Evolutionary conservation across 2,797 vertebrate species (phyloP), one percentile per base, ranked within the genome.

Genomic region (Basileuterus tristriatus): DNA sequence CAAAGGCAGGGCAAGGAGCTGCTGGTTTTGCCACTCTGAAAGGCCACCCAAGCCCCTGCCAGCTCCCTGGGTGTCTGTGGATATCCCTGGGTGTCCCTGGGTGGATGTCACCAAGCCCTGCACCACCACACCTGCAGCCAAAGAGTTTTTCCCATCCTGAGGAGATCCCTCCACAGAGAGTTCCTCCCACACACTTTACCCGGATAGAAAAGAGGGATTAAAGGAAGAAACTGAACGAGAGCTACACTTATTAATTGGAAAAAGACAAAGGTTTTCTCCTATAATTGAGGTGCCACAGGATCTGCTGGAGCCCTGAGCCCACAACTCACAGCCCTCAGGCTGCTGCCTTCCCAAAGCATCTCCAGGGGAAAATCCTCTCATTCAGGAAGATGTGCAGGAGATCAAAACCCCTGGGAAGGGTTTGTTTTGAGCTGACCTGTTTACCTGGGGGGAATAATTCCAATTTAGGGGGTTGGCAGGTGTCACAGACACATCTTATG

Each of bases 271-370:
- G 12, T 32, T 71, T 8, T 46, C 36, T 80, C 11, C 29, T 27
- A 0, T 19, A n/a, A 55, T 22, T 72, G 64, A 23, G 32, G 9
- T 41, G 67, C 41, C 86, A 55, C 21, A 10, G 19, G 15, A 17
- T 34, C 56, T 9, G 30, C 19, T 21, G 34, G 44, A 29, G n/a
- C 27, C 34, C 36, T 14, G 16, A 74, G 27, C 17, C 24, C 6
- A 17, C n/a, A n/a, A 14, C 49, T 39, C 37, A 39, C 44, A n/a
- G 16, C 11, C 13, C 47, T 19, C 0, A 0, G n/a, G 71, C 47
- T 85, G 67, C 67, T 80, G 44, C 67, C 17, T 81, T 32, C 12
- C 20, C 32, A 27, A 18, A 67, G 47, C 23, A 49, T 32, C 32
- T 8, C 6, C 47, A 70, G 9, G 4, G 36, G 15, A n/a, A 71